These are phyloP conservation scores for Asteroscopus sphinx DNA, from an alignment of 2,888 invertebrate species.

Conservation along the genomic window DNA sequence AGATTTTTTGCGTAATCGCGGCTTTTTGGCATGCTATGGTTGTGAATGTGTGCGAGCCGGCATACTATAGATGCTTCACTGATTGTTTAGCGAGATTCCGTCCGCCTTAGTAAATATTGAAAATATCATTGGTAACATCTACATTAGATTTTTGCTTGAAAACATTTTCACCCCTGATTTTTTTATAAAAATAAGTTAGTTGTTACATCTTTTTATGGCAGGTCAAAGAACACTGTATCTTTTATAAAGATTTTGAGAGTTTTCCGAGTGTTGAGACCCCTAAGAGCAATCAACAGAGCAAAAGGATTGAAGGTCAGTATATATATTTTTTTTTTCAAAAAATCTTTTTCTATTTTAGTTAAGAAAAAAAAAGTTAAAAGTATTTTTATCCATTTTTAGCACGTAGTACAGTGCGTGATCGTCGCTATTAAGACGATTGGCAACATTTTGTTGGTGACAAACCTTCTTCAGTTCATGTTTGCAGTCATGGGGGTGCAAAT, in stretches of 20 bases:
- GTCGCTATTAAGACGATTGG: conserved; percentile 99
- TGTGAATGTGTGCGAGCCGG: too few species aligned
- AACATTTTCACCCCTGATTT: too few species aligned
- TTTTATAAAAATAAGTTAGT: conserved; percentile 1
- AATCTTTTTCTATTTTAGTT: conserved; percentile 6
- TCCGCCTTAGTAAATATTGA: too few species aligned
- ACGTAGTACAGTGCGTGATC: conserved; percentile 99
- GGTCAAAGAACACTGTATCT: conserved; percentile 93
- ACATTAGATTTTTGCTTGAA: too few species aligned
- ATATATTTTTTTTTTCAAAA: neutral
- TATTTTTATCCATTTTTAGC: conserved; percentile 91
- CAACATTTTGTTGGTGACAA: conserved; percentile 99
- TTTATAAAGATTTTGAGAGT: conserved; percentile 99
- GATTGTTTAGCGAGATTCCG: too few species aligned
- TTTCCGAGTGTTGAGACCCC: conserved; percentile 97
- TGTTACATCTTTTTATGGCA: conserved; percentile 62
- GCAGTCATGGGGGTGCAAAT: conserved; percentile 99
- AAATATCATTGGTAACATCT: too few species aligned
- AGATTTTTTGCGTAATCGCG: too few species aligned
- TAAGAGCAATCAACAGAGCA: conserved; percentile 99
- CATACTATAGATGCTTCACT: too few species aligned
- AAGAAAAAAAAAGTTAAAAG: conserved; percentile 26
- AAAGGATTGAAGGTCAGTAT: conserved; percentile 98
- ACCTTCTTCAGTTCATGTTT: conserved; percentile 99
- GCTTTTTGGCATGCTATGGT: too few species aligned